These are phyloP conservation scores for Solenodon paradoxus DNA, from an alignment of 2,113 vertebrate genomes.

Conservation along the genomic window DNA sequence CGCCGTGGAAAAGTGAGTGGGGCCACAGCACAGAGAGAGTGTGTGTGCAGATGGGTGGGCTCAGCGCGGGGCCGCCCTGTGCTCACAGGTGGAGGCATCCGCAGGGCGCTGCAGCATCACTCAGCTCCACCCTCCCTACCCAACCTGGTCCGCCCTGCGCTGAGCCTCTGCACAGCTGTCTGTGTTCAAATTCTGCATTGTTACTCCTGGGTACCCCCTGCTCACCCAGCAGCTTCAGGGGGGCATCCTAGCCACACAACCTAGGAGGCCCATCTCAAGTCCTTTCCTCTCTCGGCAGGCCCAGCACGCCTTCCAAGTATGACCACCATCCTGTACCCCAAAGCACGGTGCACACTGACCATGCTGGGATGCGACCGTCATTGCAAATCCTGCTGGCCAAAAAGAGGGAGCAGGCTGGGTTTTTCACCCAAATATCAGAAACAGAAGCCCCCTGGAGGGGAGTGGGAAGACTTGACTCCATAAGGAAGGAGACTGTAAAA, in stretches of 20 bases:
- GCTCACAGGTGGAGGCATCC: no score
- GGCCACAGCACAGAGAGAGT: background rate
- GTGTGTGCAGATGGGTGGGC: rapidly evolving
- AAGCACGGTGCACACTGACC: background rate
- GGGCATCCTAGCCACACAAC: background rate
- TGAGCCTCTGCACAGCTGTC: background rate
- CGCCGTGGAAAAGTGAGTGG: background rate
- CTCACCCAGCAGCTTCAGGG: background rate
- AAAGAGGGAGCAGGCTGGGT: background rate
- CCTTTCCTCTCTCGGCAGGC: background rate
- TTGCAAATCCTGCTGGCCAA: background rate
- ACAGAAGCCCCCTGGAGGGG: background rate
- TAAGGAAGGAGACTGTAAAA: background rate
- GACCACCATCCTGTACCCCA: background rate
- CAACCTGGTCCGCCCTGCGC: rapidly evolving
- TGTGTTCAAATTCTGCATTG: background rate
- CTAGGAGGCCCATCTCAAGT: background rate
- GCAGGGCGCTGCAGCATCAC: no score
- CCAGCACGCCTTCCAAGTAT: background rate
- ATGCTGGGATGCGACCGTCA: background rate
- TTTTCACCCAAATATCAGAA: background rate
- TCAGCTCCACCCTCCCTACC: no score
- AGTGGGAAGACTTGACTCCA: background rate
- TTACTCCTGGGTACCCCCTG: background rate
- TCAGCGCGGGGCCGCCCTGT: no score